phyloP scores from a whole-genome alignment of 2,888 invertebrate genomes.

The Chymomyza fuscimana region DNA sequence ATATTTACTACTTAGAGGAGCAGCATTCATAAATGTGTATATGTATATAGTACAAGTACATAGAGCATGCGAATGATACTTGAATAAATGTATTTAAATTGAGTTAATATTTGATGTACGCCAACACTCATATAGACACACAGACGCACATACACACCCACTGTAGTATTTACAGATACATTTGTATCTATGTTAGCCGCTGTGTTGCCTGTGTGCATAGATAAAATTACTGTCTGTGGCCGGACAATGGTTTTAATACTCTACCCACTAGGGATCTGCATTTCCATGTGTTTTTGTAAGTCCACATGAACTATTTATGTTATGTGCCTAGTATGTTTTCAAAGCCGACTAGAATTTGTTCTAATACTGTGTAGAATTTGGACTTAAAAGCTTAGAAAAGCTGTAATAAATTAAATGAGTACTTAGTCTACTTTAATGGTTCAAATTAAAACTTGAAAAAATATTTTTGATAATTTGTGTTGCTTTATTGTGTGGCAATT shows the following conservation, averaged over 20 bases:
- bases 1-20: not conserved
- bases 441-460: too few species aligned
- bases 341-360: too few species aligned
- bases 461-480: too few species aligned
- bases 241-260: not conserved
- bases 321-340: not conserved
- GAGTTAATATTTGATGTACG: slow-evolving; percentile 28
- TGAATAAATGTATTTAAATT: slow-evolving; percentile 63
- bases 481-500: too few species aligned
- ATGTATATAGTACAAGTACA: not conserved
- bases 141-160: not conserved
- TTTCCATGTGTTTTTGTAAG: not conserved
- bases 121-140: not conserved
- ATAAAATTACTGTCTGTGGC: not conserved
- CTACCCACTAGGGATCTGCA: not conserved
- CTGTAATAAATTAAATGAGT: too few species aligned
- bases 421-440: too few species aligned
- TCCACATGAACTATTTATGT: not conserved
- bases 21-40: not conserved
- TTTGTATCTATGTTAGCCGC: not conserved
- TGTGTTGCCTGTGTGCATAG: not conserved
- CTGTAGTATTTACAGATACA: not conserved
- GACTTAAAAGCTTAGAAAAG: too few species aligned
- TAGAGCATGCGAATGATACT: slow-evolving; percentile 39
- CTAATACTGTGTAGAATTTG: too few species aligned